phyloP scores from a whole-genome alignment of 2,113 vertebrate genomes.

The Cyanistes caeruleus region DNA sequence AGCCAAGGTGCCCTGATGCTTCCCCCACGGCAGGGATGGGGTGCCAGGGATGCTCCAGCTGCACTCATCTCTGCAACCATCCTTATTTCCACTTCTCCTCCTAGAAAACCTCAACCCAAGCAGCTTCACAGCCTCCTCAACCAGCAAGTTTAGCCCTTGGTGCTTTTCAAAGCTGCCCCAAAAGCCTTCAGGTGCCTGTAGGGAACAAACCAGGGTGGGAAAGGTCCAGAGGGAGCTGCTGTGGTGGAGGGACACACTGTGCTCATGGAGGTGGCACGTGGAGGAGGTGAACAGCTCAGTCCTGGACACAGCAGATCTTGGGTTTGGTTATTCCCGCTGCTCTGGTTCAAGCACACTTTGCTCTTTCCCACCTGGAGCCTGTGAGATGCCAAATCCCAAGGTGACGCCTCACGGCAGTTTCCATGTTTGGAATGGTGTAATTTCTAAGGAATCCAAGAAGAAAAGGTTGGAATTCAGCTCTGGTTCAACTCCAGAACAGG shows the following conservation, averaged over 20 bases:
- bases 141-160: not conserved
- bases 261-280: rapidly evolving
- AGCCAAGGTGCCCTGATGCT: not conserved
- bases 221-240: not conserved
- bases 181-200: not conserved
- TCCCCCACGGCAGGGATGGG: rapidly evolving
- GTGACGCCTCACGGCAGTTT: rapidly evolving
- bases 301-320: rapidly evolving
- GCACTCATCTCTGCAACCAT: rapidly evolving
- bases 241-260: not conserved
- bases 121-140: not conserved
- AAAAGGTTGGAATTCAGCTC: not conserved
- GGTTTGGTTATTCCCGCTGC: not conserved
- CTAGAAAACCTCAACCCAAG: not conserved
- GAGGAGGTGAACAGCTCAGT: not conserved
- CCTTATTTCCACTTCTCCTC: not conserved
- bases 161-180: not conserved
- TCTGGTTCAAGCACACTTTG: not conserved
- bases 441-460: not conserved
- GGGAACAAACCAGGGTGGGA: not conserved
- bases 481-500: not conserved
- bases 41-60: not conserved
- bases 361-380: not conserved
- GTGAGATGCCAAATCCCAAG: not conserved
- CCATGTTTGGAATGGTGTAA: not conserved